These are phyloP conservation scores for Distichodus sexfasciatus DNA, from an alignment of 2,797 vertebrate species.

Conservation along the genomic window DNA sequence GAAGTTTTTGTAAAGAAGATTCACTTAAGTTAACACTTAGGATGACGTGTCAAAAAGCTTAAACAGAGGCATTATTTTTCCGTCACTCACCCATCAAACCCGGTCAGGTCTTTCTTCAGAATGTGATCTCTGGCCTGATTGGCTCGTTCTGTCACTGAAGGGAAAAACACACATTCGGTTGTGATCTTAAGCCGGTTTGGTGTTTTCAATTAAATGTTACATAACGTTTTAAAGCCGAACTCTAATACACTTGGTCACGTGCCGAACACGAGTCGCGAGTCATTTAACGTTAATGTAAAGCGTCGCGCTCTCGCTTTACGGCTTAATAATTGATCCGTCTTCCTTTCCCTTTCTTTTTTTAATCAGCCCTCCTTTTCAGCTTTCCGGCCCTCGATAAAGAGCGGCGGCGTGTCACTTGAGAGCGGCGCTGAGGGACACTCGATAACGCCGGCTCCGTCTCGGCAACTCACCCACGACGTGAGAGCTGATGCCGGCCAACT, in stretches of 20 bases:
- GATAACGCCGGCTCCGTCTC: conserved; percentile 28
- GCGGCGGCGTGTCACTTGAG: conserved; percentile 27
- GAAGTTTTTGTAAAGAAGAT: too few relatives aligned
- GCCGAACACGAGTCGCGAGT: too few relatives aligned
- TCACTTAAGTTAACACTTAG: too few relatives aligned
- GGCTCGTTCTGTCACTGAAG: conserved; percentile 75
- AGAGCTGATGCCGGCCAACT: conserved; percentile 79
- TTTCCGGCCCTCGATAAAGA: conserved; percentile 32
- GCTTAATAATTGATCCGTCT: background rate
- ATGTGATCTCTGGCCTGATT: conserved; percentile 82
- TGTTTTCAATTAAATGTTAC: background rate
- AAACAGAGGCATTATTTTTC: too few relatives aligned
- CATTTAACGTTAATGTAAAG: too few relatives aligned
- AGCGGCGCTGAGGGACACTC: conserved; percentile 27
- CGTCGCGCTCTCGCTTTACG: background rate
- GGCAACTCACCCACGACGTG: conserved; percentile 76
- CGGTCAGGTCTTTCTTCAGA: conserved; percentile 77
- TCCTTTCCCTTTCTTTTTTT: conserved; percentile 12
- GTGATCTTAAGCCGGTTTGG: background rate
- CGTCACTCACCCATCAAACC: conserved; percentile 77
- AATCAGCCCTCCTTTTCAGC: background rate
- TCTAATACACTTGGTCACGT: too few relatives aligned
- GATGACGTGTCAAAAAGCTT: too few relatives aligned
- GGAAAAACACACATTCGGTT: background rate
- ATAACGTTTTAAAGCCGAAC: background rate